Base-by-base conservation (phyloP, 2,888 invertebrate genomes). In the Metopia argyrocephala region DNA sequence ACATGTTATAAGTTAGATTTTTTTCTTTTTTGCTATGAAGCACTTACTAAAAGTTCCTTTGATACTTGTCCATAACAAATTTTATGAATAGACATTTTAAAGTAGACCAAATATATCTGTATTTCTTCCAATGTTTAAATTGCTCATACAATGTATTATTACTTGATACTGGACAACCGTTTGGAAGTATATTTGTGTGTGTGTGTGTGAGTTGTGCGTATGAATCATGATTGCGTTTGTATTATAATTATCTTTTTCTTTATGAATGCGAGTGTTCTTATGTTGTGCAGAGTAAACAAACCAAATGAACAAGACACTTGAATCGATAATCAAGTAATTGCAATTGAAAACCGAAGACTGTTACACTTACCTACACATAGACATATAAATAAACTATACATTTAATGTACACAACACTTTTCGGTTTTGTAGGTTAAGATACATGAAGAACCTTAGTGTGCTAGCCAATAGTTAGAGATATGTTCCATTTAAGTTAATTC, bases 281-380 rank as follows among this genome's bases (percentile, higher is more conserved):
- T 38, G 9, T 12, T 18, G 7, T 48, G 18, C 20, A 48, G 20
- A 52, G 61, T 61, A 75, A 75, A 75, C 61, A 68, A 54, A 61
- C 75, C 18, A 61, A 75, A 75, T 75, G 45, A 75, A 75, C 46
- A 75, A 50, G 52, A 75, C 18, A 66, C 75, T 75, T 7, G 38
- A 59, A 48, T 59, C n/a, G n/a, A 25, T 64, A 79, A 74, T 74
- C 74, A 69, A 66, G 66, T 68, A 75, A 79, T 61, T 79, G 61
- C 65, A 75, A 79, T 70, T 79, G 75, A 79, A 75, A 75, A 61
- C 65, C 25, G 38, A 70, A 52, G 57, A 46, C 68, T 61, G 54
- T 66, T 66, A 28, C 65, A 27, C 7, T 15, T 20, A 57, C 31
- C 21, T 9, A 66, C 46, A 23, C 20, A 68, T 18, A 18, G 31